Evolutionary conservation across 2,888 invertebrate genomes (phyloP).

Genomic region (Emmelina monodactyla): DNA sequence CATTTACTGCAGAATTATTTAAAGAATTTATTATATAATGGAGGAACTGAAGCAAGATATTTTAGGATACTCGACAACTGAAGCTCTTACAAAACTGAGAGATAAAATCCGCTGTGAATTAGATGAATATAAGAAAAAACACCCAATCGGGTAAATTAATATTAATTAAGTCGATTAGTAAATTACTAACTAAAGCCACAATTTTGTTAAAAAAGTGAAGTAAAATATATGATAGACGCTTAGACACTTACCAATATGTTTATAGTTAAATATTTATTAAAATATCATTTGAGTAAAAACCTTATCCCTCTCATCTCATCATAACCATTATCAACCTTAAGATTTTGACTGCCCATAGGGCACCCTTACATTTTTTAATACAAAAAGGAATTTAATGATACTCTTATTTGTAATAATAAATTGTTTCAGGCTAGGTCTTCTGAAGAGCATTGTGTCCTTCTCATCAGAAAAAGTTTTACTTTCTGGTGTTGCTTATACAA

Average conservation of each 20-base stretch:
- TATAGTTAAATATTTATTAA: too few species aligned
- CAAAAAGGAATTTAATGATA: too few species aligned
- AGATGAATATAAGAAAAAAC: constrained; percentile 68
- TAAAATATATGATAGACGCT: too few species aligned
- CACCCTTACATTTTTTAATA: too few species aligned
- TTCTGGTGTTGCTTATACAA: constrained; percentile 52
- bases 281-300: too few species aligned
- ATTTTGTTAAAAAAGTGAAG: too few species aligned
- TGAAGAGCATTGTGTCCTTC: constrained; percentile 49
- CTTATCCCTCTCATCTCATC: too few species aligned
- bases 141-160: constrained; percentile 50
- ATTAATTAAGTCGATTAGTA: too few species aligned
- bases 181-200: constrained; percentile 4
- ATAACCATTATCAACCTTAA: too few species aligned
- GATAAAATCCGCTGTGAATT: constrained; percentile 74
- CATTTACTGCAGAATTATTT: background rate
- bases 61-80: constrained; percentile 70
- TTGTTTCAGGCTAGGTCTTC: constrained; percentile 39
- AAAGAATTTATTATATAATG: constrained; percentile 24
- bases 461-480: constrained; percentile 51
- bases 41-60: constrained; percentile 35
- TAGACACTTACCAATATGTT: too few species aligned
- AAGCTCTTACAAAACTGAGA: constrained; percentile 73
- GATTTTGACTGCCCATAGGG: too few species aligned
- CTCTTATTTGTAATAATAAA: too few species aligned